A percentile compares a stretch with the other conserved stretches of the same genome.
phyloP scores from a whole-genome alignment of 2,888 invertebrate genomes.

The Apodemia mormo region DNA sequence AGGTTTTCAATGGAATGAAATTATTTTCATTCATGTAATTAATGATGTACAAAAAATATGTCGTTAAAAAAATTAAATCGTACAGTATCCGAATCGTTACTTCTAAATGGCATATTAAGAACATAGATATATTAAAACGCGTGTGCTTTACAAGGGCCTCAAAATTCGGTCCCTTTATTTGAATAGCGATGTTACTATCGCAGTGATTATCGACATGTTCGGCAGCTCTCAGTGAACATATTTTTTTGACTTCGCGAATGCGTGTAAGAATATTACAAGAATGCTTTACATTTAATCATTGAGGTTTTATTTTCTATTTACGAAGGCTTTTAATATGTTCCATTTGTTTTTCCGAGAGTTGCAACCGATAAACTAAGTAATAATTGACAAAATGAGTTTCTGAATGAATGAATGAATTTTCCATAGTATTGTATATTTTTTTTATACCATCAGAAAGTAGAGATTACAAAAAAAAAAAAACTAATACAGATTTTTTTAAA shows the following conservation, averaged over 20 bases:
- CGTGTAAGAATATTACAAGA: slow-evolving; percentile 38
- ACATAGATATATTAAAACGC: slow-evolving; percentile 39
- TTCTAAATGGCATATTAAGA: slow-evolving; percentile 26
- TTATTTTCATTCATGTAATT: too few relatives aligned
- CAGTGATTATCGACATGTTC: slow-evolving; percentile 42
- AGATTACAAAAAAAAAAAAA: too few relatives aligned
- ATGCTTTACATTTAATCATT: slow-evolving; percentile 23
- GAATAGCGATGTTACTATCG: slow-evolving; percentile 62
- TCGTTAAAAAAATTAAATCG: slow-evolving; percentile 18
- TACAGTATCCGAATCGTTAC: slow-evolving; percentile 35
- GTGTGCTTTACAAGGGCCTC: slow-evolving; percentile 64
- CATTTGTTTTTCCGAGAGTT: too few relatives aligned
- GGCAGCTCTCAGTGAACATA: slow-evolving; percentile 44
- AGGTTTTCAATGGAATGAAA: too few relatives aligned
- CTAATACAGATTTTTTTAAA: too few relatives aligned
- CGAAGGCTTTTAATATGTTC: too few relatives aligned
- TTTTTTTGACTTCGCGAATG: slow-evolving; percentile 38
- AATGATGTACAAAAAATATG: too few relatives aligned
- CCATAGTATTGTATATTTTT: too few relatives aligned
- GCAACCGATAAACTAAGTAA: too few relatives aligned
- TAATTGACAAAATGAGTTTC: too few relatives aligned
- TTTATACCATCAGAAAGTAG: too few relatives aligned
- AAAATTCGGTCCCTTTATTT: slow-evolving; percentile 60
- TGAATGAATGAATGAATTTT: too few relatives aligned
- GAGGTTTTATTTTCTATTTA: not conserved